phyloP scores from a whole-genome alignment of 2,888 invertebrate genomes.

The Sinohyriopsis cumingii region DNA sequence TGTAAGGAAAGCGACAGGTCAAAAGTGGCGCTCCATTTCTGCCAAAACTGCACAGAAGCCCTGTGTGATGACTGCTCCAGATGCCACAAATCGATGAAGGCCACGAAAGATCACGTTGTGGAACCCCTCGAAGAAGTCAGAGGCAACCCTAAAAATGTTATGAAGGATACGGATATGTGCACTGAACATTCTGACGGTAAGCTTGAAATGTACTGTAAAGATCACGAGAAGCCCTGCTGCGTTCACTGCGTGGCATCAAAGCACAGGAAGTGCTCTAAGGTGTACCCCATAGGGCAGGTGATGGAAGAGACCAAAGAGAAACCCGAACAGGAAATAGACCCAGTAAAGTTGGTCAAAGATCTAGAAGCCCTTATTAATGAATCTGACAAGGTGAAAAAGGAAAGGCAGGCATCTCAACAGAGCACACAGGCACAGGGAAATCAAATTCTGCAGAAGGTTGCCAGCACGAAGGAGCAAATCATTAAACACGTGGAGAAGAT shows the following conservation, averaged over 20 bases:
- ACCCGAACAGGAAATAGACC: constrained; percentile 17
- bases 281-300: constrained; percentile 27
- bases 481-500: constrained; percentile 35
- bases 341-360: constrained; percentile 27
- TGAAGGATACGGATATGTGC: constrained; percentile 36
- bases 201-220: constrained; percentile 42
- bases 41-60: constrained; percentile 41
- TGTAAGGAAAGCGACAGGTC: constrained; percentile 35
- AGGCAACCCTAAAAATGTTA: constrained; percentile 36
- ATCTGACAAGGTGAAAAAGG: constrained; percentile 27
- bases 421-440: constrained; percentile 27
- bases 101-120: constrained; percentile 38
- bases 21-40: constrained; percentile 39
- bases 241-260: constrained; percentile 35
- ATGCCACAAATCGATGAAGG: constrained; percentile 42
- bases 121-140: constrained; percentile 33
- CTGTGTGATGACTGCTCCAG: constrained; percentile 41
- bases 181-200: constrained; percentile 33
- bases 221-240: constrained; percentile 41
- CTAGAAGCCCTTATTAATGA: constrained; percentile 26
- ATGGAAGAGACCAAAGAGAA: constrained; percentile 25
- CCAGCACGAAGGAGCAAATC: constrained; percentile 29
- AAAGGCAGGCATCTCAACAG: constrained; percentile 33
- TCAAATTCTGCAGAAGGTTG: constrained; percentile 29
- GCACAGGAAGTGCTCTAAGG: constrained; percentile 36